Evolutionary conservation across 2,888 invertebrate genomes (phyloP), one percentile per base, ranked within the genome.

Genomic region (Athalia circularis): DNA sequence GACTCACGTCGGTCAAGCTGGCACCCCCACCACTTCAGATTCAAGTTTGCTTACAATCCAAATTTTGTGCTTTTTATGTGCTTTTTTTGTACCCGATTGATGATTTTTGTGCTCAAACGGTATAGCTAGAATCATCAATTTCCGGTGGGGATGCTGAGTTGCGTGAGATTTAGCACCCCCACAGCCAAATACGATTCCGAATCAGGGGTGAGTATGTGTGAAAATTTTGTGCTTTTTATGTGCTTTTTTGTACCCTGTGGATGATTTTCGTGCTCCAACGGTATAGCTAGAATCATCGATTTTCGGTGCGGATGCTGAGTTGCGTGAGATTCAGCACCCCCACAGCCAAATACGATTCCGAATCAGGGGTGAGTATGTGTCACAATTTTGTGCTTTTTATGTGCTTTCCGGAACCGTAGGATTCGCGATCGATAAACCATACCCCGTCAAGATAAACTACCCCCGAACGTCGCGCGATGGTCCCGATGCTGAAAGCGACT

Each of bases 221-320:
- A 15, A 50, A 50, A 50, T 67, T 50, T 15, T 67, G 67, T 67
- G 50, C 67, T 67, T 67, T 67, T 67, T 52, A 50, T 67, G 67
- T 67, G 67, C n/a, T n/a, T 67, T 67, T 67, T 65, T 65, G 65
- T 48, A 67, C 50, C 67, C 50, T 0, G 13, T 13, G n/a, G 3
- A 50, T 48, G 7, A 67, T 50, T 65, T 65, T 67, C 50, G 48
- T 67, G 52, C 67, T 50, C 7, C 7, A 67, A 67, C 15, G 15
- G 15, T 52, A 8, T 13, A 52, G 50, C 67, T 13, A 13, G 13
- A 67, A 67, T 67, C 67, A 52, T 52, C 50, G 4, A 67, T 29
- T 50, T 52, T 13, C 50, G 50, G 67, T 67, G 50, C 15, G 50
- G 15, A 50, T 67, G 67, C 67, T 15, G 29, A 67, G 50, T 50